These are phyloP conservation scores for Mus spicilegus DNA, from an alignment of 2,113 vertebrate genomes.

Conservation along the genomic window DNA sequence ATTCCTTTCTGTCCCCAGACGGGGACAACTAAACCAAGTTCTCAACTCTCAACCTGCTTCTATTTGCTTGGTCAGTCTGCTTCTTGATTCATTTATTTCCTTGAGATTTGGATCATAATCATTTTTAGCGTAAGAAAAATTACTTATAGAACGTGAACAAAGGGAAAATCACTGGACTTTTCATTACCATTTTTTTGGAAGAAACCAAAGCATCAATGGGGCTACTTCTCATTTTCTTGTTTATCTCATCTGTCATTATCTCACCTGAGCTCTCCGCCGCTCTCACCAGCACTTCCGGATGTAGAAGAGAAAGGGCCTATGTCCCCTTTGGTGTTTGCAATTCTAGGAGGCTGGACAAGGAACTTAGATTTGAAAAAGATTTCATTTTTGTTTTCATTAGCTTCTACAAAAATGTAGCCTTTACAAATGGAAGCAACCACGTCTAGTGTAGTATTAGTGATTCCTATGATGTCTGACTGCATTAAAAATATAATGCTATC, in stretches of 20 bases:
- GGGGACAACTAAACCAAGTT: constrained; percentile 41
- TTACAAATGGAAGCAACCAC: neutral
- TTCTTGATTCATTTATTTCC: constrained; percentile 3
- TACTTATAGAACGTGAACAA: neutral
- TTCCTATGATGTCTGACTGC: neutral
- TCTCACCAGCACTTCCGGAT: neutral
- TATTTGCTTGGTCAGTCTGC: constrained; percentile 11
- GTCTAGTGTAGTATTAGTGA: neutral
- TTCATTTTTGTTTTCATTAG: constrained; percentile 24
- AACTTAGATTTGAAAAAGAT: neutral
- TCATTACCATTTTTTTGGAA: neutral
- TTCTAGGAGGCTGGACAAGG: neutral
- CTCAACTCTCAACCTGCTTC: constrained; percentile 15
- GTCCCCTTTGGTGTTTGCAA: neutral
- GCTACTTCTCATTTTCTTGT: neutral
- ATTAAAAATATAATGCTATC: neutral
- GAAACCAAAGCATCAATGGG: neutral
- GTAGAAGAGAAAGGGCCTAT: neutral
- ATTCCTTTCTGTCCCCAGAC: neutral
- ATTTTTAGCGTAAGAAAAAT: constrained; percentile 18
- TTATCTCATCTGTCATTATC: neutral
- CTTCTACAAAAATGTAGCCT: constrained; percentile 10
- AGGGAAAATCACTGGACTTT: neutral
- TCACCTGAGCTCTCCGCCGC: neutral
- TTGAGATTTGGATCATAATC: neutral